Conservation (phyloP, 2,888 invertebrate genomes). For the Drosophila eohydei region DNA sequence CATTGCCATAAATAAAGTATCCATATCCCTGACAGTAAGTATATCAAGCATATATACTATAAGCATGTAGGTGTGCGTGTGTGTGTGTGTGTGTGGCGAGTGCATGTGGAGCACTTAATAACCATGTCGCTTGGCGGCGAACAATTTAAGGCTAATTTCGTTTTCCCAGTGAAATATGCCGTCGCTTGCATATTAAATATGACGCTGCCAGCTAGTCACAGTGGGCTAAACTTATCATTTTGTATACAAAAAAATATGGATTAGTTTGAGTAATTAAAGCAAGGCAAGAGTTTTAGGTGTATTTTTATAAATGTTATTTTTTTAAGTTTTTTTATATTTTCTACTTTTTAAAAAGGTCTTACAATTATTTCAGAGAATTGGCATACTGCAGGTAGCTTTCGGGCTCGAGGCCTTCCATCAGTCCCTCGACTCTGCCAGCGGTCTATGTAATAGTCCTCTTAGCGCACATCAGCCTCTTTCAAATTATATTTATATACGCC, state of each 20-base stretch:
- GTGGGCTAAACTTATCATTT: conserved; percentile 8
- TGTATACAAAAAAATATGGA: background rate
- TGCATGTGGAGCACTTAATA: conserved; percentile 68
- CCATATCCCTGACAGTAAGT: conserved; percentile 44
- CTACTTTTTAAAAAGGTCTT: no score
- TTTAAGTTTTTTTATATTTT: no score
- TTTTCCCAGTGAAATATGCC: conserved; percentile 69
- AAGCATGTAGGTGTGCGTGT: conserved; percentile 7
- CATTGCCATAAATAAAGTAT: conserved; percentile 61
- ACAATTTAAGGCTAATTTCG: conserved; percentile 79
- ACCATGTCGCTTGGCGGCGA: conserved; percentile 55
- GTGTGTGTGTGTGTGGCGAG: conserved; percentile 17
- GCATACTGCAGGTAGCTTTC: no score
- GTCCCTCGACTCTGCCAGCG: no score
- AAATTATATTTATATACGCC: no score
- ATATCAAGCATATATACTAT: conserved; percentile 23
- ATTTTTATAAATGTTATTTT: no score
- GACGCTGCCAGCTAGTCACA: conserved; percentile 35
- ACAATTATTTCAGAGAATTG: no score
- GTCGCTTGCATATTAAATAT: conserved; percentile 69
- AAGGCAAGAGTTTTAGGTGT: no score
- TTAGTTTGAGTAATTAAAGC: no score
- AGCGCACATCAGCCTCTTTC: no score
- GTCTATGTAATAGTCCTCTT: no score
- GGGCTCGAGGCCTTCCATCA: no score